Evolutionary conservation across 2,888 invertebrate genomes (phyloP).

Genomic region (Willowsia nigromaculata): DNA sequence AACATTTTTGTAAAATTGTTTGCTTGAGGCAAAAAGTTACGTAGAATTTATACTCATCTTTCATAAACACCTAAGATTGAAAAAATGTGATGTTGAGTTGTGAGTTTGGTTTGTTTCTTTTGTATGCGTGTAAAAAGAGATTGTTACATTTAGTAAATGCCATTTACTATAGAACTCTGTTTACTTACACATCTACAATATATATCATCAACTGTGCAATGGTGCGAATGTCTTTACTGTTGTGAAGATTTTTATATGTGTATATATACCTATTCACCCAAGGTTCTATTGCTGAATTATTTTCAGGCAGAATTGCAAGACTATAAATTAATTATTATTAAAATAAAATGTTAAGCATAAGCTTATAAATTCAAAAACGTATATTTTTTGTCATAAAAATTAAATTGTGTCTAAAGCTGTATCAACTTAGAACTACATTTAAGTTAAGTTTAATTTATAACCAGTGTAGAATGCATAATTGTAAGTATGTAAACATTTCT

Average conservation of each 20-base stretch:
- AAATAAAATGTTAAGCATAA: background rate
- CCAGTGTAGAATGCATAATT: too few species aligned
- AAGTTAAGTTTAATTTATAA: too few species aligned
- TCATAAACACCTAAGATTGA: background rate
- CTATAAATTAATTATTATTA: too few species aligned
- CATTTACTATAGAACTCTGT: background rate
- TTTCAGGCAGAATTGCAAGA: background rate
- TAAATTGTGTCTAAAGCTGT: background rate
- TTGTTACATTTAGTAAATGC: background rate
- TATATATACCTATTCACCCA: background rate
- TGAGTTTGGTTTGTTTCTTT: background rate
- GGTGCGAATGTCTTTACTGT: too few species aligned
- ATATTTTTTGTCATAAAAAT: background rate
- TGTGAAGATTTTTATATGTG: too few species aligned
- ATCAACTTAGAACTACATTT: too few species aligned
- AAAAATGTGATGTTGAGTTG: constrained; percentile 15
- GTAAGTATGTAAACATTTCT: background rate
- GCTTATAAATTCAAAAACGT: background rate
- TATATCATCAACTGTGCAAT: too few species aligned
- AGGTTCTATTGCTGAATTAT: background rate
- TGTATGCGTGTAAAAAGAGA: background rate
- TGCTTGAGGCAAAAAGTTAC: background rate
- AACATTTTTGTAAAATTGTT: constrained; percentile 1
- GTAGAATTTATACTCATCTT: background rate
- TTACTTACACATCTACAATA: background rate